A percentile compares a stretch with the other conserved stretches of the same genome.
These are phyloP conservation scores for Irena cyanogastra DNA, from an alignment of 2,113 vertebrate genomes.

Conservation along the genomic window DNA sequence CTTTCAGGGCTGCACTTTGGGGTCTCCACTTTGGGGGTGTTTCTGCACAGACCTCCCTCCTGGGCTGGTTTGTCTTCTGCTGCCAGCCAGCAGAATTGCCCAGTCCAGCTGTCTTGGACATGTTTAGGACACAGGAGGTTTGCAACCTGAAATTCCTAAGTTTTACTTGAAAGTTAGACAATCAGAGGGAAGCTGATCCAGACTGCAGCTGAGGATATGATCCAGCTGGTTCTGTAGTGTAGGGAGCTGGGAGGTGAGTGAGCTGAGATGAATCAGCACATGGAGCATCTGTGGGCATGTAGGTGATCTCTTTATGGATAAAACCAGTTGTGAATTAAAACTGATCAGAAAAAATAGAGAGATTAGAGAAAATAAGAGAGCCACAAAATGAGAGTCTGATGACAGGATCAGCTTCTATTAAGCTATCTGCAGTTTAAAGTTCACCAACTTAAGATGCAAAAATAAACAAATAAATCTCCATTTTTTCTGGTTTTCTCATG, in stretches of 20 bases:
- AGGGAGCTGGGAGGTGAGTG: neutral
- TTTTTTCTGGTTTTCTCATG: conserved; percentile 54
- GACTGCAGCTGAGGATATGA: neutral
- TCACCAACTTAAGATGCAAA: conserved; percentile 27
- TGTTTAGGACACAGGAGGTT: rapidly evolving
- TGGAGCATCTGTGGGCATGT: rapidly evolving
- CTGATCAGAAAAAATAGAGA: neutral
- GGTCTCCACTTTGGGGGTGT: neutral
- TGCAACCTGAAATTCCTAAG: neutral
- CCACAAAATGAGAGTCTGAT: neutral
- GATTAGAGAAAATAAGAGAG: neutral
- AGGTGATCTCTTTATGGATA: neutral
- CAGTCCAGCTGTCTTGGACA: neutral
- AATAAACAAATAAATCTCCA: conserved; percentile 40
- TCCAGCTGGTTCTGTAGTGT: neutral
- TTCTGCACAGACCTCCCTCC: neutral
- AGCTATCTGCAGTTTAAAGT: neutral
- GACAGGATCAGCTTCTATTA: conserved; percentile 2
- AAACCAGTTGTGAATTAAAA: neutral
- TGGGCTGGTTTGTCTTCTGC: neutral
- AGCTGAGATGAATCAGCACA: neutral
- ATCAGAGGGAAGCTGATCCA: neutral
- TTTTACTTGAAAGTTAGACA: neutral
- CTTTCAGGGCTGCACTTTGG: no score
- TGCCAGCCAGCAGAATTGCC: neutral